Evolutionary conservation across 1,140 invertebrate genomes (phyloP).

Genomic region (Drosophila navojoa): DNA sequence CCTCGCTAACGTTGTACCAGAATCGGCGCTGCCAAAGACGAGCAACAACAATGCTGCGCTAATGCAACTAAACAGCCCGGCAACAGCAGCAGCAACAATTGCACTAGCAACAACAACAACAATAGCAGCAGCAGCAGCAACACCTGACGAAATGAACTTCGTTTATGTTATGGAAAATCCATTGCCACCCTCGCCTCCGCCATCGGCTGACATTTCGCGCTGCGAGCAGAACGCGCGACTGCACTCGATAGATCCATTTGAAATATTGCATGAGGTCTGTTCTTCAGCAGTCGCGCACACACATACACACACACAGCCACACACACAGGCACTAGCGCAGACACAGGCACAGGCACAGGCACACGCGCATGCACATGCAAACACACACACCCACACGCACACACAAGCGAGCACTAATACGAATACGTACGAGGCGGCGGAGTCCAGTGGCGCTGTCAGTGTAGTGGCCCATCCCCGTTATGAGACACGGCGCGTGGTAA

Average conservation of each 20-base stretch:
- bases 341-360: constrained; percentile 9
- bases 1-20: constrained; percentile 40
- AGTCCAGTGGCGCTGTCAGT: constrained; percentile 13
- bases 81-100: constrained; percentile 13
- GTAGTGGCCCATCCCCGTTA: constrained; percentile 46
- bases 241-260: constrained; percentile 58
- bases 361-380: constrained; percentile 18
- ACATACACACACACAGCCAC: constrained; percentile 1
- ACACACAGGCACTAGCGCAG: constrained; percentile 15
- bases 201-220: constrained; percentile 58
- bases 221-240: constrained; percentile 38
- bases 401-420: not conserved
- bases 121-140: constrained; percentile 12
- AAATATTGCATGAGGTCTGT: constrained; percentile 50
- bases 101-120: not conserved
- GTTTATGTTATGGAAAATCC: constrained; percentile 76
- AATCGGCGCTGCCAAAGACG: constrained; percentile 2
- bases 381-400: constrained; percentile 10
- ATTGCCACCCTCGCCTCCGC: constrained; percentile 68
- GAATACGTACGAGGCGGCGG: constrained; percentile 3
- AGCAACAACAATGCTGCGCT: constrained; percentile 26
- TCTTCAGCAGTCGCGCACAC: constrained; percentile 25
- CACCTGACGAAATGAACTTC: constrained; percentile 65
- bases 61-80: constrained; percentile 35
- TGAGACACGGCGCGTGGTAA: constrained; percentile 76